Evolutionary conservation across 2,113 vertebrate genomes (phyloP), one percentile per base, ranked within the genome.

Genomic region (Dinomys branickii): DNA sequence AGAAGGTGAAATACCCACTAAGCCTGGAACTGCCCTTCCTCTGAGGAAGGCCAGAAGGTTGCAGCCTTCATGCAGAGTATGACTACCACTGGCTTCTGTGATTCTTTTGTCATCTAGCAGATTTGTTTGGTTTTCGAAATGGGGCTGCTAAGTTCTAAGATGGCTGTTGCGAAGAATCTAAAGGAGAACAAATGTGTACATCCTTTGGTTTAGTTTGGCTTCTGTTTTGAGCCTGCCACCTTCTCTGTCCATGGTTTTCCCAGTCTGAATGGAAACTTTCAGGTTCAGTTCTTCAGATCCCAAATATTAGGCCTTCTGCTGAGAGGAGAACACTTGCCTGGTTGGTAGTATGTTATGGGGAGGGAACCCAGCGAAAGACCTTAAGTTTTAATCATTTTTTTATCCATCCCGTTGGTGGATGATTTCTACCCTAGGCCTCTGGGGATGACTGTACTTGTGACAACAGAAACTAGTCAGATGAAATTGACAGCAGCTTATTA

Each of bases 1-100:
- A 98, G 95, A 99, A 99, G 99, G 99, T 99, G 98, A 41, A 10
- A 50, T 47, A 75, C 69, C 61, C 20, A 33, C 69, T 78, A 38
- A 38, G 7, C 24, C 80, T 22, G 35, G 5, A 59, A 73, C 83
- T 83, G 22, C 88, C 47, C 67, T 75, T 69, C 1, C 1, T 24
- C 0, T 24, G 44, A 85, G 80, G 61, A 85, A 75, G 12, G 71
- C 10, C 11, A 38, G 56, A 47, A 65, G 73, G 71, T 38, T 56
- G 20, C 52, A 85, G 78, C 58, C 77, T 61, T 77, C 30, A 16
- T 0, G 1, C 59, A 82, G 78, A 90, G 50, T 73, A 30, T 81
- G 52, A 47, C 61, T 69, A 16, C 47, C 38, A n/a, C 54, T 9
- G 13, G 90, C 28, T 22, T 84, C 65, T 67, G n/a, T 54, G 67